Percentiles rank a stretch among this genome's conserved stretches.
Evolutionary conservation across 2,113 vertebrate species (phyloP).

Genomic region (Catharus bicknelli): DNA sequence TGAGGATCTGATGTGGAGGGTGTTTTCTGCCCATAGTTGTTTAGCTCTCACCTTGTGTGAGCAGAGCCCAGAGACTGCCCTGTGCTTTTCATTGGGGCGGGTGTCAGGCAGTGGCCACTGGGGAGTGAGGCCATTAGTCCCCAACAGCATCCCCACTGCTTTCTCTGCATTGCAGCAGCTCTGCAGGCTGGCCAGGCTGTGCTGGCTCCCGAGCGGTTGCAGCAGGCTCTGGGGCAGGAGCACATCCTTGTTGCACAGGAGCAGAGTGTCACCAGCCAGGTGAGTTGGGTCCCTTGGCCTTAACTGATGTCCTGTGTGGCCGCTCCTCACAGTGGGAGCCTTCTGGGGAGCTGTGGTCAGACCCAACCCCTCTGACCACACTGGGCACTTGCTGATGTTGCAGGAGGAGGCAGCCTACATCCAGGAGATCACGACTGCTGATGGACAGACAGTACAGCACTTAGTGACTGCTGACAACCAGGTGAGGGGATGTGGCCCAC

Average conservation of each 20-base stretch:
- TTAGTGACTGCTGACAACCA: conserved; percentile 93
- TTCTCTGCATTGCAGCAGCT: conserved; percentile 61
- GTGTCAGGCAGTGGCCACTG: not conserved
- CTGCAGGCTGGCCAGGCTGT: conserved; percentile 84
- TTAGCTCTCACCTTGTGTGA: not conserved
- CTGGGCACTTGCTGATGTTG: not conserved
- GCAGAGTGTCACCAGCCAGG: conserved; percentile 85
- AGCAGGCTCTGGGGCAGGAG: conserved; percentile 88
- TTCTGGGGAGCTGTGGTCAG: fast-evolving
- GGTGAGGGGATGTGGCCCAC: conserved; percentile 59
- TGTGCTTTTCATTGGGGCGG: fast-evolving
- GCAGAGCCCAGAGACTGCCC: not conserved
- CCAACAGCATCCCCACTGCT: fast-evolving
- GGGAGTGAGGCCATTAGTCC: fast-evolving
- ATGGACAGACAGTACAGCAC: conserved; percentile 94
- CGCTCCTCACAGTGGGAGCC: not conserved
- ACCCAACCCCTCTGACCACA: fast-evolving
- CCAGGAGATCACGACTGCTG: conserved; percentile 94
- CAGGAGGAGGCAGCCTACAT: conserved; percentile 95
- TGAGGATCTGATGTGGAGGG: not conserved
- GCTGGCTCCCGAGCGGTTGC: conserved; percentile 82
- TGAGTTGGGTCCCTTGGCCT: conserved; percentile 12
- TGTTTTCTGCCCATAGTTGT: not conserved
- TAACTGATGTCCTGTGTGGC: not conserved
- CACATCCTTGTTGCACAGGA: conserved; percentile 94